phyloP scores from a whole-genome alignment of 2,113 vertebrate genomes.

The Heptranchias perlo region DNA sequence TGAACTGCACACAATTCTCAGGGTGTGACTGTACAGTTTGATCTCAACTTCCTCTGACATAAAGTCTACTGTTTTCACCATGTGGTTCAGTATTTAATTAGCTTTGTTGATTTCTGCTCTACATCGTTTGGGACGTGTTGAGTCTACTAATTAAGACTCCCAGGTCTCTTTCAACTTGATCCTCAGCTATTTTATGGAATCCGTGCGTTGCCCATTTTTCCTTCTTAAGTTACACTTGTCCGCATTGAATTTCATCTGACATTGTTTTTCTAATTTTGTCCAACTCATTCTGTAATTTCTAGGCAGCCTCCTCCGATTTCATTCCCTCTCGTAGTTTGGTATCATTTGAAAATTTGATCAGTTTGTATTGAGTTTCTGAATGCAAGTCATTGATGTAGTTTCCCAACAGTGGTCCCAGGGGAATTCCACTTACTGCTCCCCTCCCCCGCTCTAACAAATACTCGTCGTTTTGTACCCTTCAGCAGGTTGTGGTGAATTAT shows the following conservation, averaged over 20 bases:
- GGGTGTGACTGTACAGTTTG: not conserved
- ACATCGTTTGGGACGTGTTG: not conserved
- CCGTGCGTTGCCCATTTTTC: too few relatives aligned
- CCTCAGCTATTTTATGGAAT: not conserved
- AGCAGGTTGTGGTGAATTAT: not conserved
- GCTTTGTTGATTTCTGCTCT: not conserved
- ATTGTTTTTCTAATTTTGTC: not conserved
- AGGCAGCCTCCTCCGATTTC: not conserved
- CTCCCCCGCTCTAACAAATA: not conserved
- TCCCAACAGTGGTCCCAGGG: not conserved
- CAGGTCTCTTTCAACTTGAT: not conserved
- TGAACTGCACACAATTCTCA: not conserved
- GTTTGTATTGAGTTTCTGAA: not conserved
- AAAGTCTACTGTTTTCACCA: not conserved
- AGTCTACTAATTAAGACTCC: not conserved
- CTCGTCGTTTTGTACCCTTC: not conserved
- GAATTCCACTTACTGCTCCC: not conserved
- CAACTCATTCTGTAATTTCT: not conserved
- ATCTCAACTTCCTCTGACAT: not conserved
- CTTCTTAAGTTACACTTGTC: not conserved
- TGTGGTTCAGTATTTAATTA: not conserved
- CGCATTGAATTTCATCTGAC: not conserved
- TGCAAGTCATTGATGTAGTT: not conserved
- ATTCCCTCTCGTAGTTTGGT: not conserved
- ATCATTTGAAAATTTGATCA: not conserved